Evolutionary conservation across 2,113 vertebrate species (phyloP), one percentile per base, ranked within the genome.

Genomic region (Psittacus erithacus): DNA sequence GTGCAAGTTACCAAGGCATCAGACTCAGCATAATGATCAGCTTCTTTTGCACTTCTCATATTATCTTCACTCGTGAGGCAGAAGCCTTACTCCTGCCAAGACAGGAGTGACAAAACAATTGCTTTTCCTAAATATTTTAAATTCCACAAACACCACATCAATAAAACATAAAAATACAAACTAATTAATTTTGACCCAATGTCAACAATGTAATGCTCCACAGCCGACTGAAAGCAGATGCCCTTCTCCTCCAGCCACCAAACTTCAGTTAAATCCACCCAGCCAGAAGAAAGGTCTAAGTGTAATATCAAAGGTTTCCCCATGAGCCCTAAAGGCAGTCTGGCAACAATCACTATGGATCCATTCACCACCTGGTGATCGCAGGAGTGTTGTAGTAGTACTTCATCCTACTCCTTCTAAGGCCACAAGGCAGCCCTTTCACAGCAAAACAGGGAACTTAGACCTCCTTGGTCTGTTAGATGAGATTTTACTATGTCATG

Each of bases 271-370:
- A 95, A 97, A 93, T 90, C 67, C 81, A 92, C 28, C 10, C 67
- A 0, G 0, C 29, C 71, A 95, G 89, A 82, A 89, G 59, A 79
- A 65, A n/a, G 79, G 49, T 38, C 52, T 41, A 73, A 90, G 53
- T 43, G 35, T 77, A 82, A 43, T 96, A 95, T 96, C 92, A 93
- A 93, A 94, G 93, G 84, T 92, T 94, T 88, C 43, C 19, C 33
- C 9, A 6, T 23, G 74, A 85, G 59, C 49, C 53, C 63, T 68
- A 82, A 94, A 88, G 75, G 75, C 33, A 73, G 63, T 92, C 93
- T 95, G 95, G 96, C 63, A 96, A 96, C 86, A 62, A 87, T 94
- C 95, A 94, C 75, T n/a, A 57, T 22, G 31, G 79, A 39, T 60
- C 74, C 67, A 73, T 49, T 91, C 91, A 94, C 41, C 75, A 88